Evolutionary conservation across 2,888 invertebrate species (phyloP).

Genomic region (Andricus curvator): DNA sequence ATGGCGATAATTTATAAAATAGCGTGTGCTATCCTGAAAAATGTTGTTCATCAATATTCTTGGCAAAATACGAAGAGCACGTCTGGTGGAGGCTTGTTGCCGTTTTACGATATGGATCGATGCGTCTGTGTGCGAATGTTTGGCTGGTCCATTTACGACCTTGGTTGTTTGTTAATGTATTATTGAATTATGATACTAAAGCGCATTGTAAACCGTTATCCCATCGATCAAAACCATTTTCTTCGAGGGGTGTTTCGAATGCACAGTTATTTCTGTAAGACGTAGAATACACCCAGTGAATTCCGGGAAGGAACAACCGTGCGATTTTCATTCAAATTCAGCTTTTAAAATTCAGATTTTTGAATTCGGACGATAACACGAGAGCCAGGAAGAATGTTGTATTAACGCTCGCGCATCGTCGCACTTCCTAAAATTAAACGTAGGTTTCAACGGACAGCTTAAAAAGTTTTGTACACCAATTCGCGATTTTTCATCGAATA

Average conservation of each 20-base stretch:
- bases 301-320: slow-evolving; percentile 14
- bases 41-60: slow-evolving; percentile 8
- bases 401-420: neutral
- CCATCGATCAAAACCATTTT: slow-evolving; percentile 2
- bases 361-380: slow-evolving; percentile 13
- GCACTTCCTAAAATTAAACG: neutral
- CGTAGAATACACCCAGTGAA: slow-evolving; percentile 12
- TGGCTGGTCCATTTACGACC: slow-evolving; percentile 20
- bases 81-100: neutral
- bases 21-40: neutral
- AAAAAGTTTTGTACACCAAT: neutral
- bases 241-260: slow-evolving; percentile 28
- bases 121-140: slow-evolving; percentile 24
- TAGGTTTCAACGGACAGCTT: neutral
- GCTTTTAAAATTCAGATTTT: slow-evolving; percentile 18
- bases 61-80: neutral
- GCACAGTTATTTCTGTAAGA: slow-evolving; percentile 22
- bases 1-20: neutral
- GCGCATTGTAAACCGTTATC: slow-evolving; percentile 53
- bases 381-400: slow-evolving; percentile 17
- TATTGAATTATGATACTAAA: slow-evolving; percentile 50
- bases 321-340: slow-evolving; percentile 11
- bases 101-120: slow-evolving; percentile 31
- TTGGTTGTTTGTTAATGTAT: slow-evolving; percentile 4
- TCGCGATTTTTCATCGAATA: neutral